Evolutionary conservation across 2,888 invertebrate genomes (phyloP).

Genomic region (Brassicogethes aeneus): DNA sequence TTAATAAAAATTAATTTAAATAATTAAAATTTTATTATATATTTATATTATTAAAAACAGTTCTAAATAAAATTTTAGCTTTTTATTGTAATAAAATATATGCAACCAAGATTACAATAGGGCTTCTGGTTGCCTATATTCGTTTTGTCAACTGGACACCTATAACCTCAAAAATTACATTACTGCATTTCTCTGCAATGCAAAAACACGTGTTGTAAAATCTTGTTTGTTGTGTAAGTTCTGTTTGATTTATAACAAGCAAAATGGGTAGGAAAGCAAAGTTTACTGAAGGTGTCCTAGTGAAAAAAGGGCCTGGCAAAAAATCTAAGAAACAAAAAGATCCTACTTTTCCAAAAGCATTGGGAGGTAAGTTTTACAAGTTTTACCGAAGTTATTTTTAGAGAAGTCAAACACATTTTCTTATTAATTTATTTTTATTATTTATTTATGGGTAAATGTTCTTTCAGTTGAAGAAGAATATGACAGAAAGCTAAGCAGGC

Average conservation of each 20-base stretch:
- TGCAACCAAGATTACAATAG: no score
- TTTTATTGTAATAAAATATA: no score
- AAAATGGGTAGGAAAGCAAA: conserved; percentile 81
- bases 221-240: neutral
- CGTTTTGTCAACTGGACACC: no score
- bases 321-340: conserved; percentile 82
- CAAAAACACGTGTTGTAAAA: conserved; percentile 2
- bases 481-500: conserved; percentile 53
- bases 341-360: conserved; percentile 57
- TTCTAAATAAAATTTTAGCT: no score
- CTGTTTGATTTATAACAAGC: neutral
- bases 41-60: no score
- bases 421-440: neutral
- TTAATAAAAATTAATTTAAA: no score
- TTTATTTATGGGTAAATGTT: neutral
- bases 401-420: no score
- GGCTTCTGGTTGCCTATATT: no score
- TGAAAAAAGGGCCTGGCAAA: conserved; percentile 75
- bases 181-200: no score
- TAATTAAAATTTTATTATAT: no score
- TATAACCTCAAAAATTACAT: conserved; percentile 1
- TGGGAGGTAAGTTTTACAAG: conserved; percentile 37
- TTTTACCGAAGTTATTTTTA: neutral
- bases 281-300: conserved; percentile 55
- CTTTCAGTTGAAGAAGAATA: conserved; percentile 42